Base-by-base conservation (phyloP, 2,113 vertebrate species). In the Eulacestoma nigropectus region DNA sequence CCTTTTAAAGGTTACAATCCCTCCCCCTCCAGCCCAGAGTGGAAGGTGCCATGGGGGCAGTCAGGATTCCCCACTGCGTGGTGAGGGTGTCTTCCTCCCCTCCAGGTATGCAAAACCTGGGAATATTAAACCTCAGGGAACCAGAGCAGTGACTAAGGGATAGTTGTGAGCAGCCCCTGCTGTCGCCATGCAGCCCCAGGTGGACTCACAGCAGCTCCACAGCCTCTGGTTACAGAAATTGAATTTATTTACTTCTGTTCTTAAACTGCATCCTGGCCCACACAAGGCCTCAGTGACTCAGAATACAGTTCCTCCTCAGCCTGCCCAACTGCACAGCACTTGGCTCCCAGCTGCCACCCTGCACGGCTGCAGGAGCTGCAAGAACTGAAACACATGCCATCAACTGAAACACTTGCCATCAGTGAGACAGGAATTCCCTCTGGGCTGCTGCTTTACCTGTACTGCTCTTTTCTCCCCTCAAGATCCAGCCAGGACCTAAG, bases 131-230 rank as follows among this genome's bases (percentile, higher is more conserved):
- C 81, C 72, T 60, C 26, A 9, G 68, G 21, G 25, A 25, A 37
- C 2, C 27, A 23, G 37, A 55, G 21, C 35, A 25, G 27, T 10
- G 41, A 12, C 64, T 11, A 2, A 9, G 10, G n/a, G 44, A 33
- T 1, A 53, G 30, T 6, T 56, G 49, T 3, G 53, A 41, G 52
- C 16, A 67, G 11, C 55, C 57, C 69, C 41, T 3, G 25, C 27
- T 44, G 12, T 15, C 2, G 0, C 49, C 5, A 1, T 0, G 9
- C 0, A 0, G n/a, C 47, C 42, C 64, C 4, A 13, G 4, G 8
- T 0, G 21, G 35, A n/a, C 42, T 62, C 46, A 5, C 2, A 0
- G 41, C 57, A 72, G 52, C 47, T 85, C 44, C 44, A 64, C 46
- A 33, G 8, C 27, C 3, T 13, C 50, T 69, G 4, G 14, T 11